These are phyloP conservation scores for Steromphala cineraria DNA, from an alignment of 2,888 invertebrate species.

Conservation along the genomic window DNA sequence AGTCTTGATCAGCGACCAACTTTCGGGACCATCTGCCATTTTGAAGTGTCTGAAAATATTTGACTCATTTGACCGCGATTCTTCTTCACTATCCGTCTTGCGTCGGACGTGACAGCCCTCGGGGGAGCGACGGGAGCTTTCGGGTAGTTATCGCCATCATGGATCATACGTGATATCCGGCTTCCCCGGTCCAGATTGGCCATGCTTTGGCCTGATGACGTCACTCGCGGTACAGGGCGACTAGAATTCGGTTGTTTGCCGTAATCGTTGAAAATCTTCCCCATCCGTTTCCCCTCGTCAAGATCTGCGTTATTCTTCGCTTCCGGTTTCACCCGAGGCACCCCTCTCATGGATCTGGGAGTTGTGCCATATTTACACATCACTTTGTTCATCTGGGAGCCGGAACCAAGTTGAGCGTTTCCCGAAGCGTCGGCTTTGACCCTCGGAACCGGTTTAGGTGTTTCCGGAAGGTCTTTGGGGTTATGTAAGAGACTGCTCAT, in stretches of 20 bases:
- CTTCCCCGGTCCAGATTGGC: conserved; percentile 63
- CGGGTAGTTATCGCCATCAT: conserved; percentile 54
- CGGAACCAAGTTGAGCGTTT: conserved; percentile 54
- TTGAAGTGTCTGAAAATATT: conserved; percentile 53
- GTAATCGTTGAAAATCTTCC: conserved; percentile 55
- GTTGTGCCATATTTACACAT: conserved; percentile 52
- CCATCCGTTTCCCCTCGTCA: conserved; percentile 60
- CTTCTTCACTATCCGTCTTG: conserved; percentile 52
- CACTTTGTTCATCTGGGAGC: conserved; percentile 57
- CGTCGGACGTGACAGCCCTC: conserved; percentile 51
- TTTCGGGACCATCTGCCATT: conserved; percentile 49
- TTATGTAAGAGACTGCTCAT: conserved; percentile 62
- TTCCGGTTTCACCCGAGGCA: conserved; percentile 60
- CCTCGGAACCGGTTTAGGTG: conserved; percentile 55
- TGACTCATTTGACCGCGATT: conserved; percentile 58
- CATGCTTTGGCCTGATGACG: conserved; percentile 49
- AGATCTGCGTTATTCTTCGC: conserved; percentile 56
- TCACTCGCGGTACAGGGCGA: conserved; percentile 58
- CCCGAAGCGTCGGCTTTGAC: conserved; percentile 57
- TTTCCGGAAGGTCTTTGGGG: conserved; percentile 53
- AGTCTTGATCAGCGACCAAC: conserved; percentile 36
- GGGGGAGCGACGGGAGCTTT: conserved; percentile 52
- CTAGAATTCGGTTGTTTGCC: conserved; percentile 49
- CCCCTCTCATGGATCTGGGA: conserved; percentile 43
- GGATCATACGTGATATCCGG: conserved; percentile 64